Evolutionary conservation across 2,797 vertebrate genomes (phyloP).

Genomic region (Urocyon cinereoargenteus): DNA sequence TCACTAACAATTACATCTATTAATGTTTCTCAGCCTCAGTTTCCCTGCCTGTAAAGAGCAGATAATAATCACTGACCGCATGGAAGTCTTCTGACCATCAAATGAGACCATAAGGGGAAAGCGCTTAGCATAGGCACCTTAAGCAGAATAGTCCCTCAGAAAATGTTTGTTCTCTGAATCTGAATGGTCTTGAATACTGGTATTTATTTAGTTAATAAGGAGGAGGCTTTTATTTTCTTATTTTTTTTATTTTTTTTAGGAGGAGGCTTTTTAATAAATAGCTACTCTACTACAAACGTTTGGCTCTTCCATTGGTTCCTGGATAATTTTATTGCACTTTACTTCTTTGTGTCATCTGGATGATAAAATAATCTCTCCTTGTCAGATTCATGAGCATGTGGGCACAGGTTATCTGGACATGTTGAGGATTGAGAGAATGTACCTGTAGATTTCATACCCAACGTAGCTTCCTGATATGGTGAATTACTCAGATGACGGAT

Average conservation of each 20-base stretch:
- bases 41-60: neutral
- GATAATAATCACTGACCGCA: neutral
- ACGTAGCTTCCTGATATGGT: neutral
- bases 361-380: constrained; percentile 52
- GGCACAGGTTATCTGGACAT: neutral
- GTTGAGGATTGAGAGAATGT: neutral
- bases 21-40: neutral
- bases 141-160: neutral
- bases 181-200: neutral
- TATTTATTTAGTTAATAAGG: neutral
- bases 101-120: neutral
- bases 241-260: no score
- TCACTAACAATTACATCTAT: neutral
- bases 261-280: neutral
- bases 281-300: neutral
- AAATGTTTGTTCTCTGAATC: neutral
- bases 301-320: neutral
- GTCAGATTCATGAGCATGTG: neutral
- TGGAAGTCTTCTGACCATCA: neutral
- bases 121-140: neutral
- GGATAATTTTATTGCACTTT: neutral
- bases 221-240: neutral
- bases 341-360: neutral
- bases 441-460: neutral
- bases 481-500: constrained; percentile 20